Conservation (phyloP, 2,888 invertebrate genomes). For the Eilema sororculum region DNA sequence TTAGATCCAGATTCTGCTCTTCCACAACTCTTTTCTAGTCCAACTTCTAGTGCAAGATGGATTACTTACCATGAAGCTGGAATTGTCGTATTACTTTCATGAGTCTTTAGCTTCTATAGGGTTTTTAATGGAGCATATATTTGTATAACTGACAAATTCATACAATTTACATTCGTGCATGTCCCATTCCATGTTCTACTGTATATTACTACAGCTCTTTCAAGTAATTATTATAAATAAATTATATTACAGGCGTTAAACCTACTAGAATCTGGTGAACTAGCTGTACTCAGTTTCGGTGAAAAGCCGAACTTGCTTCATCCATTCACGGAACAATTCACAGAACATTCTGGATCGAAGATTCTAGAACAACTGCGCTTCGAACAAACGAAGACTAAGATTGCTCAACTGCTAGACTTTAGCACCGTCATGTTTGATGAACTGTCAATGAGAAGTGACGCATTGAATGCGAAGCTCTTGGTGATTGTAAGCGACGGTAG, state of each 20-base stretch:
- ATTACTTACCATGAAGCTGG: no score
- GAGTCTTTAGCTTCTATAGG: no score
- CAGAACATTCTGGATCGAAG: slow-evolving; percentile 94
- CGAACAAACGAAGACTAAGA: slow-evolving; percentile 95
- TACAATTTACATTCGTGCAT: no score
- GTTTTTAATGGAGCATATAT: no score
- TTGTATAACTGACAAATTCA: neutral
- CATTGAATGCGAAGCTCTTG: slow-evolving; percentile 93
- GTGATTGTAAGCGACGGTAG: slow-evolving; percentile 98
- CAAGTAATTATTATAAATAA: neutral
- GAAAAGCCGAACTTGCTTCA: slow-evolving; percentile 95
- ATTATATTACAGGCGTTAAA: slow-evolving; percentile 90
- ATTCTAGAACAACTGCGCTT: slow-evolving; percentile 94
- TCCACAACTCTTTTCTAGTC: no score
- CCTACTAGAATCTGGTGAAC: slow-evolving; percentile 96
- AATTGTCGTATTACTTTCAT: no score
- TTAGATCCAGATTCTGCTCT: no score
- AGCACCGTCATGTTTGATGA: slow-evolving; percentile 88
- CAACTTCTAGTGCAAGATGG: no score
- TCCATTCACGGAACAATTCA: slow-evolving; percentile 94
- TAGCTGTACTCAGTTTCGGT: slow-evolving; percentile 97
- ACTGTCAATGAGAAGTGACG: slow-evolving; percentile 81
- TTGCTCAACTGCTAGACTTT: slow-evolving; percentile 93
- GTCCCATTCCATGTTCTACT: neutral
- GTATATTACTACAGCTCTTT: neutral